Evolutionary conservation across 1,140 invertebrate species (phyloP).

Genomic region (Papilio polytes): DNA sequence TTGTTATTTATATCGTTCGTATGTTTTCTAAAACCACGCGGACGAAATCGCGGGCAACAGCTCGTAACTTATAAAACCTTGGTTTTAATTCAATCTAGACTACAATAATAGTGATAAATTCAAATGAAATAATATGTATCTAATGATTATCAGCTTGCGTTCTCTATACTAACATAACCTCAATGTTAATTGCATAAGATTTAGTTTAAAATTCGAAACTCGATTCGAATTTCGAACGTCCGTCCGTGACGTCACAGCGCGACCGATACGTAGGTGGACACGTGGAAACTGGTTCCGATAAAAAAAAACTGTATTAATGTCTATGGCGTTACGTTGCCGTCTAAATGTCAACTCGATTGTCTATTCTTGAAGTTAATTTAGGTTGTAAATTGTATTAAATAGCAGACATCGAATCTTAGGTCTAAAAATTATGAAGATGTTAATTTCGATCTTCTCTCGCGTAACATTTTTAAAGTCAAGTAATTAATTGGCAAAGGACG

Average conservation of each 20-base stretch:
- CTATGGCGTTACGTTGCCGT: constrained; percentile 18
- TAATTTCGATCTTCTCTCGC: not conserved
- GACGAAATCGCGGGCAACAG: too few species aligned
- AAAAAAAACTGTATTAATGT: constrained; percentile 27
- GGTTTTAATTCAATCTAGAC: too few species aligned
- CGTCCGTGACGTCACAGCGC: constrained; percentile 5
- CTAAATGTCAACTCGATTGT: constrained; percentile 16
- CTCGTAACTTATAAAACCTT: too few species aligned
- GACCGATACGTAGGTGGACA: constrained; percentile 9
- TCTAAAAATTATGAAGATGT: too few species aligned
- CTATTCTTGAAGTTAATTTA: not conserved
- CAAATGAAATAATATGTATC: too few species aligned
- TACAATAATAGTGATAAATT: too few species aligned
- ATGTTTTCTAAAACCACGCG: too few species aligned
- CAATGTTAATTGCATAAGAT: constrained; percentile 20
- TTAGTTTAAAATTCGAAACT: constrained; percentile 20
- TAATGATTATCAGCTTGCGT: not conserved
- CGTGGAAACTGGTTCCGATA: constrained; percentile 13
- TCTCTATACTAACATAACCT: not conserved
- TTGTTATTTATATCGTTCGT: too few species aligned
- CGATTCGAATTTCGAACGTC: constrained; percentile 1
- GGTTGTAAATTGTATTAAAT: not conserved
- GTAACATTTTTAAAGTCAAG: too few species aligned
- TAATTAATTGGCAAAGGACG: too few species aligned
- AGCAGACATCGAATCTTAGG: not conserved